Evolutionary conservation across 2,888 invertebrate genomes (phyloP), one percentile per base, ranked within the genome.

Genomic region (Acheta domesticus): DNA sequence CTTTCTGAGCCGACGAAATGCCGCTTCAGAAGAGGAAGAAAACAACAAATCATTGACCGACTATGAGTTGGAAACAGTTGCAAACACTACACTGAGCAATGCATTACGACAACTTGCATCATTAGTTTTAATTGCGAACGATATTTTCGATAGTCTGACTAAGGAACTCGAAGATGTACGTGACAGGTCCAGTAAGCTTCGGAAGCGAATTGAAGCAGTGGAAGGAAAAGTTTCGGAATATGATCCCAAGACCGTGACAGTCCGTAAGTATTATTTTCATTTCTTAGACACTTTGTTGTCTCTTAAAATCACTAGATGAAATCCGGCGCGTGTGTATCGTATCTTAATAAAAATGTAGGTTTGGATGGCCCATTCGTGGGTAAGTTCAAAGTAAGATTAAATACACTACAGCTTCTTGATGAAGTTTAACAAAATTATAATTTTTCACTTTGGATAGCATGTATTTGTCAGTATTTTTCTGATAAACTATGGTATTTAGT

Each of bases 181-280:
- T 80, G 92, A 92, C 85, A 90, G 96, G 83, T 92, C 95, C 81
- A 91, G 92, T 81, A 87, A 88, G 78, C 91, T 96, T 80, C 92
- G 93, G 86, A 87, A 88, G 80, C 92, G 93, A 86, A 90, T 96
- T 84, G 89, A 89, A 84, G 89, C 88, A 84, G 91, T 96, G 84
- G 93, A 93, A 86, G 91, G 91, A 83, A 90, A 91, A 84, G 93
- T 95, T 84, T 90, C 90, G 84, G 89, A 89, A 82, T 93, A 92
- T 88, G 95, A 96, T 88, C 96, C 96, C 81, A 96, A 95, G 90
- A 93, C 93, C 88, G 94, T 96, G 86, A 92, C 95, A 93, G 96
- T 96, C 90, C 96, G 96, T 96, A 90, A 96, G 96, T 96, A 76
- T 12, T 48, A 74, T 49, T 48, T 48, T 3, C 36, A 50, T 20